These are phyloP conservation scores for Rhynchonycteris naso DNA, from an alignment of 2,797 vertebrate species.

Conservation along the genomic window DNA sequence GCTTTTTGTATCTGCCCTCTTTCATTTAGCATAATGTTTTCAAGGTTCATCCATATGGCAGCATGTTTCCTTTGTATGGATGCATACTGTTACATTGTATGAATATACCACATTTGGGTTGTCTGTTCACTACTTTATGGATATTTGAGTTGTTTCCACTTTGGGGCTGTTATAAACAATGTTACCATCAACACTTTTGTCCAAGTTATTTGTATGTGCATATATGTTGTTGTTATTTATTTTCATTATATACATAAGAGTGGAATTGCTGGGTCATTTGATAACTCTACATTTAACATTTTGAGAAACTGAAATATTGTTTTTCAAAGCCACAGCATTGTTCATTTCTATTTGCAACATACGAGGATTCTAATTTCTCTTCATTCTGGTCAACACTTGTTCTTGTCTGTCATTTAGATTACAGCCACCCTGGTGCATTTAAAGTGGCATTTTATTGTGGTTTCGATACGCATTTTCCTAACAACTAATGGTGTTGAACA, in stretches of 20 bases:
- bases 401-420: neutral
- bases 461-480: neutral
- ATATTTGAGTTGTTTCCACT: neutral
- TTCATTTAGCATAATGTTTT: neutral
- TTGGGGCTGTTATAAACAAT: neutral
- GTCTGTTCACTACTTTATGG: neutral
- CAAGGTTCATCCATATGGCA: neutral
- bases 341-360: neutral
- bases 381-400: neutral
- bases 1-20: neutral
- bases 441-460: neutral
- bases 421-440: neutral
- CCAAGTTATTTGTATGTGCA: neutral
- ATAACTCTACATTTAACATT: neutral
- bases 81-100: neutral
- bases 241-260: neutral
- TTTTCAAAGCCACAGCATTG: neutral
- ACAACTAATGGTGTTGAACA: neutral
- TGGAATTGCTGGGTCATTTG: neutral
- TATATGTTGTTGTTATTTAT: neutral
- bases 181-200: neutral
- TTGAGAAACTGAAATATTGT: neutral
- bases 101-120: neutral
- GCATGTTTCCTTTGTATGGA: neutral
- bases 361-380: neutral